Conservation (phyloP, 2,888 invertebrate species). For the Ethmia dodecea region DNA sequence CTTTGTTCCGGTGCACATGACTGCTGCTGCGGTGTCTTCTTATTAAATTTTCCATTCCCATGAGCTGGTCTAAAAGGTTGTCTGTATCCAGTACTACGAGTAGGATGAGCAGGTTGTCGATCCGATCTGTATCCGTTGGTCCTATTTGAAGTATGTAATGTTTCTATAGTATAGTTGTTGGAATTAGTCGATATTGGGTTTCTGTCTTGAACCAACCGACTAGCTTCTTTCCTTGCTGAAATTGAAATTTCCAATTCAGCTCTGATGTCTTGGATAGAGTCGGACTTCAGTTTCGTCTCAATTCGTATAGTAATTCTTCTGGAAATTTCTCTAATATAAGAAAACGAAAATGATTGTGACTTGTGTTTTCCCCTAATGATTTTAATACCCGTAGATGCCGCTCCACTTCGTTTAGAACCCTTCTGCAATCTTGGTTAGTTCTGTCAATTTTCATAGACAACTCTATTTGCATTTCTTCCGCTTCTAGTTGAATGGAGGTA, state of each 20-base stretch:
- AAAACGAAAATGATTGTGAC: constrained; percentile 5
- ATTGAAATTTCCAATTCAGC: constrained; percentile 13
- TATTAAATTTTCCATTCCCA: too few relatives aligned
- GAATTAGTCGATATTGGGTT: not conserved
- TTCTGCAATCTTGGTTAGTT: constrained; percentile 8
- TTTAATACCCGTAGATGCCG: constrained; percentile 11
- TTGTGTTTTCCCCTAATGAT: constrained; percentile 11
- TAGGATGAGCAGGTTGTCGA: too few relatives aligned
- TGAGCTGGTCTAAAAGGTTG: too few relatives aligned
- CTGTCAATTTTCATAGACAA: constrained; percentile 2
- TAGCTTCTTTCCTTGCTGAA: constrained; percentile 11
- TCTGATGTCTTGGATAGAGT: constrained; percentile 10
- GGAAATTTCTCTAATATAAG: constrained; percentile 16
- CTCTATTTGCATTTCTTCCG: not conserved
- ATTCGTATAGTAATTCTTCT: constrained; percentile 15
- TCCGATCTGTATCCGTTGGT: too few relatives aligned
- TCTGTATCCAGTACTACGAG: too few relatives aligned
- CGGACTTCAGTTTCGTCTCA: constrained; percentile 10
- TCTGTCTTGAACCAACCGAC: constrained; percentile 4
- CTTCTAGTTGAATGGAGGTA: too few relatives aligned
- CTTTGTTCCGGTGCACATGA: too few relatives aligned
- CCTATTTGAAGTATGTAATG: not conserved
- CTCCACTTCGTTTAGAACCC: constrained; percentile 11
- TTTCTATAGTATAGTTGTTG: constrained; percentile 1
- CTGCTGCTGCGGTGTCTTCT: too few relatives aligned